Conservation (phyloP, 92 coral and sea anemone species). For the Parazoanthus darwini region DNA sequence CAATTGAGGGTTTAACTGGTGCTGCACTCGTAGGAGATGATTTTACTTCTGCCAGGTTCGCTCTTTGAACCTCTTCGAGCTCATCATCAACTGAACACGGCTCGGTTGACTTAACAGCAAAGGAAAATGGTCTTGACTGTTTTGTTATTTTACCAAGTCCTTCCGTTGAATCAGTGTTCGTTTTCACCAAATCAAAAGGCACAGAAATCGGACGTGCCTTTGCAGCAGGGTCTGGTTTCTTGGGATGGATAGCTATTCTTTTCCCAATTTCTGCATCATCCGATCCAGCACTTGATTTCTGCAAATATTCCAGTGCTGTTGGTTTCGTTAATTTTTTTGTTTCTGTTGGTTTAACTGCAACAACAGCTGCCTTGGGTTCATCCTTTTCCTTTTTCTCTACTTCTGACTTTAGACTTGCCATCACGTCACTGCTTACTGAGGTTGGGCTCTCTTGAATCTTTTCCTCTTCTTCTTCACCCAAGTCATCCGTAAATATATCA, state of each 20-base stretch:
- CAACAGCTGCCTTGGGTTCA: background rate
- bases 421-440: background rate
- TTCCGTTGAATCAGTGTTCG: background rate
- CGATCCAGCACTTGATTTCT: background rate
- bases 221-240: background rate
- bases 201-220: background rate
- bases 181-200: background rate
- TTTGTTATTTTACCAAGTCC: background rate
- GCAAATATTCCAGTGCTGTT: background rate
- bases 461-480: background rate
- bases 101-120: background rate
- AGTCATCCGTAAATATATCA: background rate
- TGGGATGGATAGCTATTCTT: background rate
- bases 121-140: conserved; percentile 11
- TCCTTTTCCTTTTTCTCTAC: background rate
- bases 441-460: background rate
- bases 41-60: background rate
- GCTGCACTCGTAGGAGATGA: background rate
- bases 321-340: background rate
- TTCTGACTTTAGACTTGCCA: background rate
- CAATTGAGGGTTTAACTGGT: conserved; percentile 8
- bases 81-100: conserved; percentile 9
- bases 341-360: background rate
- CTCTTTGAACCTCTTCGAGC: background rate
- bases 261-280: background rate